These are phyloP conservation scores for Irena cyanogastra DNA, from an alignment of 2,113 vertebrate species.

Conservation along the genomic window DNA sequence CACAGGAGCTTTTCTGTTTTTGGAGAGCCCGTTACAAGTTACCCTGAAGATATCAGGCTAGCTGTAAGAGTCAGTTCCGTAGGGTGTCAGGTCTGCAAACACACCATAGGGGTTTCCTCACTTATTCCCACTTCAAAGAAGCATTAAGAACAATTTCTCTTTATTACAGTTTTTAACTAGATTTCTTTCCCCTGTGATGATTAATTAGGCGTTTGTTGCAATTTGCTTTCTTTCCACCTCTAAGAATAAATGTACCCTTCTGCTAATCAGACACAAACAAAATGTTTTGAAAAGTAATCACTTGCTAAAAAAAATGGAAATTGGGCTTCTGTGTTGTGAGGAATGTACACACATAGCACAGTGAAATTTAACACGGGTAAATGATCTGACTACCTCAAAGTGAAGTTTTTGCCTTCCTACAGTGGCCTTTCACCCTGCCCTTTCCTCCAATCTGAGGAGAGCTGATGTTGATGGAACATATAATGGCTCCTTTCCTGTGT, in stretches of 20 bases:
- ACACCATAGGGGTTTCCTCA: slow-evolving; percentile 64
- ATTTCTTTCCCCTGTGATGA: slow-evolving; percentile 62
- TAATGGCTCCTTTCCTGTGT: slow-evolving; percentile 98
- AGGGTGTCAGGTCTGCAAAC: slow-evolving; percentile 63
- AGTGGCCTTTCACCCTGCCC: slow-evolving; percentile 93
- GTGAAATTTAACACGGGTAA: slow-evolving; percentile 83
- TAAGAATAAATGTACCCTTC: slow-evolving; percentile 65
- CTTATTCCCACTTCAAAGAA: slow-evolving; percentile 74
- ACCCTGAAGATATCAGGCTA: slow-evolving; percentile 21
- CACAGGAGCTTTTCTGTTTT: not conserved
- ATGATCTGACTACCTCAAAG: slow-evolving; percentile 85
- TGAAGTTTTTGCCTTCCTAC: slow-evolving; percentile 84
- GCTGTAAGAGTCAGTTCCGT: slow-evolving; percentile 35
- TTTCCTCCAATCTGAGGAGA: slow-evolving; percentile 90
- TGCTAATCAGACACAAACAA: slow-evolving; percentile 72
- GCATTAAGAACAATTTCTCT: slow-evolving; percentile 68
- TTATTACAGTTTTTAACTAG: slow-evolving; percentile 69
- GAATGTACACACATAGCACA: slow-evolving; percentile 74
- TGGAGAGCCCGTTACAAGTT: not conserved
- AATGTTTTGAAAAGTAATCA: slow-evolving; percentile 83
- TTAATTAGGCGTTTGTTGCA: slow-evolving; percentile 65
- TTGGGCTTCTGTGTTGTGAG: slow-evolving; percentile 79
- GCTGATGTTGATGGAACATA: slow-evolving; percentile 95
- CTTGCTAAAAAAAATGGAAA: slow-evolving; percentile 76
- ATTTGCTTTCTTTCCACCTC: slow-evolving; percentile 55